A percentile compares a stretch with the other conserved stretches of the same genome.
phyloP scores from a whole-genome alignment of 2,113 vertebrate species.

The Grallaria varia region DNA sequence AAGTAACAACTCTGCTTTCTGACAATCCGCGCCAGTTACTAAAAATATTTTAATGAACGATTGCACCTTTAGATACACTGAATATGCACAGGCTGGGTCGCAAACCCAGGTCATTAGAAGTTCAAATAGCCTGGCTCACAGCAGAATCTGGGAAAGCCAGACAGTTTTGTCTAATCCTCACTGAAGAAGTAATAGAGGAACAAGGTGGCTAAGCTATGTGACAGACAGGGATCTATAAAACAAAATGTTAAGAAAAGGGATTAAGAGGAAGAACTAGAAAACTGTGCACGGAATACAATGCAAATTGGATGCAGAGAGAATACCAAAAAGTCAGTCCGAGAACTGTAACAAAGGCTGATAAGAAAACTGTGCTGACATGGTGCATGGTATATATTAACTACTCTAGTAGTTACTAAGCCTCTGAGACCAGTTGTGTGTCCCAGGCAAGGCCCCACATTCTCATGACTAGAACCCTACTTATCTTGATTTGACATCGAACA shows the following conservation, averaged over 20 bases:
- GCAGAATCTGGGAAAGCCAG: background rate
- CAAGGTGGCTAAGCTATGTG: background rate
- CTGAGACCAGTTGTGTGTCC: background rate
- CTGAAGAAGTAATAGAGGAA: background rate
- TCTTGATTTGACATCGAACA: background rate
- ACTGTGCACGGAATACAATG: background rate
- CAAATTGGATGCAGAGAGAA: background rate
- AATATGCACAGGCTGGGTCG: background rate
- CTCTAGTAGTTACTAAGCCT: background rate
- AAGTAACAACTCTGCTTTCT: background rate
- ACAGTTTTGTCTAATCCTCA: background rate
- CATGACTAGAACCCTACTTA: background rate
- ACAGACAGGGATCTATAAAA: background rate
- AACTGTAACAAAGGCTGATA: background rate
- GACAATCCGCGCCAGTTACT: background rate
- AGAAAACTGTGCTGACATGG: background rate
- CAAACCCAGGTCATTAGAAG: background rate
- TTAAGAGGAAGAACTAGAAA: background rate
- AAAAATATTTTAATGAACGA: slow-evolving; percentile 4
- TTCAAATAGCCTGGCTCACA: background rate
- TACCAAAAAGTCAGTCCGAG: background rate
- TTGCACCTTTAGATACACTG: background rate
- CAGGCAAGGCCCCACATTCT: background rate
- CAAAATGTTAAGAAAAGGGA: background rate
- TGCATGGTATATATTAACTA: background rate